Base-by-base conservation (phyloP, 1,140 invertebrate genomes). In the Meloidogyne hapla region DNA sequence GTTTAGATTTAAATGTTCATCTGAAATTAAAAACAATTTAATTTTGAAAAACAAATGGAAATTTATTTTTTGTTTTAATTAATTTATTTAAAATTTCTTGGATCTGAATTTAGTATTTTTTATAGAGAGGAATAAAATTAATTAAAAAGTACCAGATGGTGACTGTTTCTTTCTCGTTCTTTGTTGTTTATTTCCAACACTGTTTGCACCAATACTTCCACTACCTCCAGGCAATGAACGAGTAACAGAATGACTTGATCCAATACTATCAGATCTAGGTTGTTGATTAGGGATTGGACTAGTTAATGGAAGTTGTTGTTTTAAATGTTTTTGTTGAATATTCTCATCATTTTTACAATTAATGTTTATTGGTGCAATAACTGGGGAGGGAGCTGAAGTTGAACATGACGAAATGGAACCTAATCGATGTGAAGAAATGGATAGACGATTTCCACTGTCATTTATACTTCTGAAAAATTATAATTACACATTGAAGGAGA, bases 201-300 rank as follows among this genome's bases (percentile, higher is more conserved):
- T 73, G 25, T 63, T 73, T 63, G 71, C 48, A 13, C 28, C 71
- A 73, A 73, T 73, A 42, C 38, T 64, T 73, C 33, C 28, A 61
- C 45, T 26, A 23, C 71, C 71, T 1, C 18, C 6, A n/a, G 71
- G 56, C 23, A 73, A n/a, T 65, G 71, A 73, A 26, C 61, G 56
- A 2, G 71, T 64, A 1, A 33, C 56, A 9, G 71, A 73, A 63
- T 73, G 71, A 21, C 10, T 63, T 21, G 71, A 73, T 13, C 71
- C 71, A 33, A 73, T 61, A 63, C 71, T 73, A 64, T 73, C 71
- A 61, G 71, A 73, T 10, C 71, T 67, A 8, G 48, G 0, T 56
- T 56, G 48, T 56, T 56, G 48, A 21, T 56, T 56, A 8, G 48
- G 48, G n/a, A 56, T 5, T 56, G 48, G 48, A 56, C 48, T 56